Base-by-base conservation (phyloP, 2,888 invertebrate genomes). In the Adineta ricciae region DNA sequence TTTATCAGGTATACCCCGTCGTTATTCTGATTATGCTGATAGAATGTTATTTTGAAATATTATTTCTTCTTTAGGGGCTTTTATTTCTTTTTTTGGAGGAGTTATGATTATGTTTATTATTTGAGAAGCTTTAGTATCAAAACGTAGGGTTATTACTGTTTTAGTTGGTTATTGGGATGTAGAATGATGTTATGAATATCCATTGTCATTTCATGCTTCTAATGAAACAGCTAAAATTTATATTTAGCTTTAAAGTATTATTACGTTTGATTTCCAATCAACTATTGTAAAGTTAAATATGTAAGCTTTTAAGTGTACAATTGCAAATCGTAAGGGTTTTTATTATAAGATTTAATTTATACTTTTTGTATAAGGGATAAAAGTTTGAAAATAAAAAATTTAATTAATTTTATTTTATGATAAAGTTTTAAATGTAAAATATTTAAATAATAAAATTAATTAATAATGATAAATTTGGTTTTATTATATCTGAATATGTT, bases 1-100 rank as follows among this genome's bases (percentile, higher is more conserved):
- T 86, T 89, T 93, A 90, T 92, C 91, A 56, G 93, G 93, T 0
- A 94, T 94, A 56, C 56, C 94, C 83, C 94, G 94, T 86, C 94
- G 94, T 86, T 94, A 94, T 84, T 93, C 93, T 5, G 93, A 94
- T 90, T 94, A 94, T 84, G 93, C 93, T 0, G 93, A 94, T 90
- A 91, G 91, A 38, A 94, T 87, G 84, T 86, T 83, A 38, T 85
- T 85, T 83, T 89, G 88, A 87, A 88, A 89, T 85, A 84, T 87
- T 8, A 52, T 88, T 38, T 87, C 88, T 0, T 87, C 88, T 14
- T 86, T 87, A 54, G 88, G 88, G 3, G 87, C 88, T 32, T 84
- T 88, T 64, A 84, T 88, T 24, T 87, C 87, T 16, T 86, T 88
- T 54, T 84, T 87, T 49, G 87, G 87, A 7, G 85, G 88, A 24